Base-by-base conservation (phyloP, 2,113 vertebrate genomes). In the Leucopsar rothschildi region DNA sequence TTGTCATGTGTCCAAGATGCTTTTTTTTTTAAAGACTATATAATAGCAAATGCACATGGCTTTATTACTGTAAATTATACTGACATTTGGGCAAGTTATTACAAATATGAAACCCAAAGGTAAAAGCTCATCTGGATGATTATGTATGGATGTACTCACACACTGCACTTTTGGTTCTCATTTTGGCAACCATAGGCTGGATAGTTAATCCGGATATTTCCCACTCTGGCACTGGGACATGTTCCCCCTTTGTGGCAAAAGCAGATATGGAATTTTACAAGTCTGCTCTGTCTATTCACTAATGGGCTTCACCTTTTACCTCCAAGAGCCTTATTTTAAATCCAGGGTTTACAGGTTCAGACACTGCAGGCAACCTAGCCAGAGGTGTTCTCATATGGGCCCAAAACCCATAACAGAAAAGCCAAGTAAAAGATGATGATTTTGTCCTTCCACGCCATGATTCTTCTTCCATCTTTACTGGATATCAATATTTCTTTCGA, bases 241-340 rank as follows among this genome's bases (percentile, higher is more conserved):
- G 39, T 90, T 94, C 35, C 64, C 61, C 31, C 12, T 52, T 83
- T 86, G 90, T 94, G 92, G 71, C 88, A 95, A 72, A 18, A 87
- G 20, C 60, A 92, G 85, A 94, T 78, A 91, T 39, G 86, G 90
- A 94, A 93, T 93, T 92, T 93, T 86, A 68, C 3, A 6, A 75
- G 37, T 88, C 94, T 96, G 25, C 71, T 94, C 87, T 88, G 82
- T 81, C 75, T 92, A 29, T 88, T 94, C 35, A 45, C 44, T 92
- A 88, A 90, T 60, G 37, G 88, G 14, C 76, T 96, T 95, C 88
- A 93, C 86, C 88, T 93, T 88, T 94, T 97, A 90, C 95, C 90
- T 93, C 52, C 55, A 86, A 52, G 39, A 92, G 47, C 40, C 82
- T 96, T 56, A 81, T 88, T 96, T 97, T 72, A 86, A 86, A 95